Evolutionary conservation across 1,140 invertebrate species (phyloP).

Genomic region (Scaptomyza graminum): DNA sequence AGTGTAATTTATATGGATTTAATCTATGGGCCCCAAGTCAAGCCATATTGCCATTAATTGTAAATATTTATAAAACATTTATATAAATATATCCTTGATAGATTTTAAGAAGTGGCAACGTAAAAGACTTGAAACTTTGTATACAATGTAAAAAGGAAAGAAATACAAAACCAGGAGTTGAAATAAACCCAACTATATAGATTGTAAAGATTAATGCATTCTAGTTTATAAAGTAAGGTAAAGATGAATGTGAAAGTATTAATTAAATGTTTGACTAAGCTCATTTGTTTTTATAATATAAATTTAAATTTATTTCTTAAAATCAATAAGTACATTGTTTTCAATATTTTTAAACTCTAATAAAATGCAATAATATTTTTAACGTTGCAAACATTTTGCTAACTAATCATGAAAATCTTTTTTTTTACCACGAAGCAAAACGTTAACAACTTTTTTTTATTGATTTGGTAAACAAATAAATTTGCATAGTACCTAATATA

Average conservation of each 20-base stretch:
- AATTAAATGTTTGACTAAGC: constrained; percentile 16
- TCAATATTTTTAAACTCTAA: constrained; percentile 33
- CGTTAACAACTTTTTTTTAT: constrained; percentile 60
- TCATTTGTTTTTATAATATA: constrained; percentile 12
- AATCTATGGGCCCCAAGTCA: constrained; percentile 28
- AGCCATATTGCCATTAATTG: constrained; percentile 71
- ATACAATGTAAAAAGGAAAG: constrained; percentile 46
- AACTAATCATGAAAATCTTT: constrained; percentile 48
- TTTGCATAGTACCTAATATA: constrained; percentile 6
- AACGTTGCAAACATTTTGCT: constrained; percentile 39
- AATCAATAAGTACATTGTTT: constrained; percentile 68
- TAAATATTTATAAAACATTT: constrained; percentile 74
- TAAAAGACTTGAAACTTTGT: constrained; percentile 66
- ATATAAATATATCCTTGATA: constrained; percentile 50
- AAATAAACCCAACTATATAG: constrained; percentile 17
- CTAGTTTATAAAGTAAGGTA: constrained; percentile 31
- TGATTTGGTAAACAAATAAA: constrained; percentile 42
- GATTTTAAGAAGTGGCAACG: constrained; percentile 54
- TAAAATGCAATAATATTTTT: constrained; percentile 64
- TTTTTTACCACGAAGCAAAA: constrained; percentile 61
- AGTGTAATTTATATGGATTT: constrained; percentile 46
- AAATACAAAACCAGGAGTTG: constrained; percentile 18
- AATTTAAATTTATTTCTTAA: constrained; percentile 49
- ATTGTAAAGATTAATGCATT: constrained; percentile 29
- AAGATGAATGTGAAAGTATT: constrained; percentile 49